A percentile compares a stretch with the other conserved stretches of the same genome.
Conservation (phyloP, 2,113 vertebrate species). For the Centropristis striata region DNA sequence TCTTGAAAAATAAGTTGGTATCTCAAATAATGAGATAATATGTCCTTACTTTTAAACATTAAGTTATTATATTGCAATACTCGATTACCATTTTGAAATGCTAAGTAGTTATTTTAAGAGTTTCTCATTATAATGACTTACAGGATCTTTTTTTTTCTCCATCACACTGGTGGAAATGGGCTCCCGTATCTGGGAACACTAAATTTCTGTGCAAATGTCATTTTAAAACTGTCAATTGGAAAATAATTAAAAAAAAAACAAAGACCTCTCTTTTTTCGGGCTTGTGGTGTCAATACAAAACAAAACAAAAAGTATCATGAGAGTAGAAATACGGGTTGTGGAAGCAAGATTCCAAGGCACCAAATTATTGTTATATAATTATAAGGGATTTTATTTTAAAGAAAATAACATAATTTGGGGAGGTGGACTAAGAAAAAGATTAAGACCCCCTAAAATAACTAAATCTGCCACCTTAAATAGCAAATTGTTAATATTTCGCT, state of each 20-base stretch:
- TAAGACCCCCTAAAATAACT: no score
- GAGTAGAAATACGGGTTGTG: slow-evolving; percentile 2
- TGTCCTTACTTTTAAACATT: no score
- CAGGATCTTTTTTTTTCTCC: no score
- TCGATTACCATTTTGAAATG: no score
- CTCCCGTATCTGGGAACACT: background rate
- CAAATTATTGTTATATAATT: background rate
- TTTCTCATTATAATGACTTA: no score
- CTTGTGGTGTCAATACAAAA: background rate
- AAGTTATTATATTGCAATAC: no score
- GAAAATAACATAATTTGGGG: background rate
- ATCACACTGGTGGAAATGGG: background rate
- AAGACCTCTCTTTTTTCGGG: background rate
- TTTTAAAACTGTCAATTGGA: background rate
- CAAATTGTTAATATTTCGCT: no score
- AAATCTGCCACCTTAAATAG: no score
- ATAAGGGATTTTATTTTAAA: background rate
- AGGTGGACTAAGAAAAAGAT: no score
- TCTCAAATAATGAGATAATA: no score
- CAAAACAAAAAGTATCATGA: background rate
- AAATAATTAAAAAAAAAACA: background rate
- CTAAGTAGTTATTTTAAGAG: no score
- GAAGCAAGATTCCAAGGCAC: slow-evolving; percentile 58
- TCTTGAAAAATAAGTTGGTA: no score
- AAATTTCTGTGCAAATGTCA: background rate